Percentiles rank a stretch among this genome's conserved stretches.
Conservation (phyloP, 2,797 vertebrate species). For the Poecilia gillii region DNA sequence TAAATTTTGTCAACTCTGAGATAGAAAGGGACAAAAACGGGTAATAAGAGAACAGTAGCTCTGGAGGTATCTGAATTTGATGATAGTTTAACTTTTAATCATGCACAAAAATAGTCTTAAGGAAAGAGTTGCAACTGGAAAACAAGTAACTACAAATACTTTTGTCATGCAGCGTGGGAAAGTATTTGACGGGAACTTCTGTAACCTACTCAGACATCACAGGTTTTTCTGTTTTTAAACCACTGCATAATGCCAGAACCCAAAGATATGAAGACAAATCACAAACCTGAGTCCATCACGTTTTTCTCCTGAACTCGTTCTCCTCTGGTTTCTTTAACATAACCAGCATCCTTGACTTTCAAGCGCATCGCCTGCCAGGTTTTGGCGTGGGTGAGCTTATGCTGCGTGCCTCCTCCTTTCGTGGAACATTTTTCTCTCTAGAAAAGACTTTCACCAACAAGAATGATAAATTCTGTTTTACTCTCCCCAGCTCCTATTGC, state of each 20-base stretch:
- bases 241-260: too few species aligned
- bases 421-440: background rate
- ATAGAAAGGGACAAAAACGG: background rate
- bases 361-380: constrained; percentile 13
- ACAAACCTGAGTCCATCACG: background rate
- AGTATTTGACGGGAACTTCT: background rate
- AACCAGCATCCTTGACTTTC: constrained; percentile 7
- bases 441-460: constrained; percentile 18
- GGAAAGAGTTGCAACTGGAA: background rate
- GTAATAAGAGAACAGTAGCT: constrained; percentile 4
- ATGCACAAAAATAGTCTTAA: background rate
- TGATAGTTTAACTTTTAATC: background rate
- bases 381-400: constrained; percentile 20
- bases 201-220: background rate
- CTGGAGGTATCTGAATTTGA: background rate
- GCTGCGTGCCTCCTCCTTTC: constrained; percentile 4
- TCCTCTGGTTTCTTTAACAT: background rate
- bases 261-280: background rate
- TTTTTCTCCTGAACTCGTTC: background rate
- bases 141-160: background rate
- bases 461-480: constrained; percentile 19
- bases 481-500: constrained; percentile 22
- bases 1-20: constrained; percentile 5
- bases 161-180: background rate
- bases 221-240: background rate